These are phyloP conservation scores for Aporrectodea caliginosa DNA, from an alignment of 1,140 invertebrate species.

Conservation along the genomic window DNA sequence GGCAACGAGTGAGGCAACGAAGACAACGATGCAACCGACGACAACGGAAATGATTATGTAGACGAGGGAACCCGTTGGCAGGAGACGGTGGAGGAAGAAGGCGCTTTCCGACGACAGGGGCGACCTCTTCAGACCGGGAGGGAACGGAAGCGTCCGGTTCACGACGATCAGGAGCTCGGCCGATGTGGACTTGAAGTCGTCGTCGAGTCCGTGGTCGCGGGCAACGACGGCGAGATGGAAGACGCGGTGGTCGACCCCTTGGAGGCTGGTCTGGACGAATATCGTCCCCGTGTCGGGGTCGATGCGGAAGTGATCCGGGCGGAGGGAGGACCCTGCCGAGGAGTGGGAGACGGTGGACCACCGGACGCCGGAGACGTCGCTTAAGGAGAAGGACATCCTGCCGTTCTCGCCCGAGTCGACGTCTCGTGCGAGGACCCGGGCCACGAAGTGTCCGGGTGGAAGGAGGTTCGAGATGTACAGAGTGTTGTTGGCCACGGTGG, in stretches of 20 bases:
- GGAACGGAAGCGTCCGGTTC: not conserved
- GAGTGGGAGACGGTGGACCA: not conserved
- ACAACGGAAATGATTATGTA: not conserved
- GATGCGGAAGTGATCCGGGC: not conserved
- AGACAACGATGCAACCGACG: not conserved
- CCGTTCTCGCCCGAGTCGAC: conserved; percentile 23
- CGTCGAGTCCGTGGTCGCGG: not conserved
- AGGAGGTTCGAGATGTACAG: conserved; percentile 21
- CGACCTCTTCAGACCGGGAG: not conserved
- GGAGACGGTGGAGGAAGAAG: not conserved
- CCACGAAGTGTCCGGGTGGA: conserved; percentile 6
- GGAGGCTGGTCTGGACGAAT: not conserved
- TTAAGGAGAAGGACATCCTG: conserved; percentile 11
- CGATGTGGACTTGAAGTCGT: not conserved
- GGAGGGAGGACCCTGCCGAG: not conserved
- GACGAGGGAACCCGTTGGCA: not conserved
- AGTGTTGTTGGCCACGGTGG: conserved; percentile 16
- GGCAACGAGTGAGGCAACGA: not conserved
- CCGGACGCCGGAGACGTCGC: too few species aligned
- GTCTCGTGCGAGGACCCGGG: conserved; percentile 22
- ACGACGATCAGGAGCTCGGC: not conserved
- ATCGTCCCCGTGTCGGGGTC: not conserved
- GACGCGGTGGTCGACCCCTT: not conserved
- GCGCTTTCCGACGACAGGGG: not conserved
- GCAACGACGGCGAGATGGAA: not conserved